Conservation (phyloP, 2,888 invertebrate species). For the Drosophila emarginata region DNA sequence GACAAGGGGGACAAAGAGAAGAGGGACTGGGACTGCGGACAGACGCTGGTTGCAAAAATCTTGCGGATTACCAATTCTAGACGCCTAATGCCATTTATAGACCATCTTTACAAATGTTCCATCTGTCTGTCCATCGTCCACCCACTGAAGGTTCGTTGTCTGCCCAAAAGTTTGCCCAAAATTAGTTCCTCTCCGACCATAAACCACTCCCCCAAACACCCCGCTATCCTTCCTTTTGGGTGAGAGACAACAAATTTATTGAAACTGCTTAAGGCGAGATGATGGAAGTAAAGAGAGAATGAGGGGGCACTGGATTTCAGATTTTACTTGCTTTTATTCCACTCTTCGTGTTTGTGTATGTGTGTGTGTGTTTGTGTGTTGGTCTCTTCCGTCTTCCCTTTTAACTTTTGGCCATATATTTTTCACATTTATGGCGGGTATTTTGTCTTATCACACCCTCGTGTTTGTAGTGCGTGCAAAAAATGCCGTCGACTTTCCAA, state of each 20-base stretch:
- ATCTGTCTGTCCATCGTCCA: conserved; percentile 49
- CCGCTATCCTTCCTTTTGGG: conserved; percentile 4
- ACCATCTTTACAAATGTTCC: conserved; percentile 75
- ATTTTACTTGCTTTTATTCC: conserved; percentile 40
- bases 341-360: conserved; percentile 9
- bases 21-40: conserved; percentile 16
- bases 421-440: conserved; percentile 80
- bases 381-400: conserved; percentile 61
- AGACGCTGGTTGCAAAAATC: conserved; percentile 63
- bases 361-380: conserved; percentile 23
- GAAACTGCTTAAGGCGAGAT: conserved; percentile 52
- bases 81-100: conserved; percentile 77
- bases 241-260: conserved; percentile 63
- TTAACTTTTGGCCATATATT: conserved; percentile 78
- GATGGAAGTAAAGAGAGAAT: neutral
- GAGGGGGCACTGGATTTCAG: conserved; percentile 19
- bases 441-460: conserved; percentile 81
- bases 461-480: conserved; percentile 76
- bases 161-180: conserved; percentile 37
- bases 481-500: conserved; percentile 47
- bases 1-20: conserved; percentile 1
- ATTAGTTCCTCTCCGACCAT: conserved; percentile 55
- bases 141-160: conserved; percentile 12
- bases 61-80: conserved; percentile 77
- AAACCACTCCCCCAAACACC: conserved; percentile 20